A percentile compares a stretch with the other conserved stretches of the same genome.
Evolutionary conservation across 2,888 invertebrate species (phyloP).

Genomic region (Athalia rosae): DNA sequence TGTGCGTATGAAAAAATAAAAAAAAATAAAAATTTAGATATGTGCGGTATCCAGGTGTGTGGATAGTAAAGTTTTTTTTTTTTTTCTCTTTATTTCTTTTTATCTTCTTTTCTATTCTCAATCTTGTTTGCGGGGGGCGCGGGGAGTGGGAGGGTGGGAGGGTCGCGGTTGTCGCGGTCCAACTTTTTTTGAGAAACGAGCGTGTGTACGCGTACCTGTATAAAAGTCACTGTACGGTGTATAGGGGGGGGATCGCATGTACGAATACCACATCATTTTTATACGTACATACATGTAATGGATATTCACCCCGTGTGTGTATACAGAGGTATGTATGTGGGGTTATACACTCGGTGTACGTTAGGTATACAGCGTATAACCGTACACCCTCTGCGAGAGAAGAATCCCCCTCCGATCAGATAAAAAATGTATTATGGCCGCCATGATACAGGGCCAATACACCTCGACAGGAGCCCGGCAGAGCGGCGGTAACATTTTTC

Average conservation of each 20-base stretch:
- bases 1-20: not conserved
- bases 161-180: not conserved
- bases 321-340: too few species aligned
- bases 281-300: not conserved
- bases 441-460: slow-evolving; percentile 73
- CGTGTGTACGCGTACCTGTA: not conserved
- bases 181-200: slow-evolving; percentile 50
- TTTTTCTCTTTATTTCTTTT: too few species aligned
- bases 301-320: not conserved
- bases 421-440: slow-evolving; percentile 74
- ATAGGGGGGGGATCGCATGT: slow-evolving; percentile 4
- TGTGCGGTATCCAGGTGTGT: slow-evolving; percentile 3
- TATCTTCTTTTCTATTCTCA: too few species aligned
- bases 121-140: not conserved
- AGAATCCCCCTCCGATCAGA: slow-evolving; percentile 73
- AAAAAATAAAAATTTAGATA: not conserved
- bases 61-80: not conserved
- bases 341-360: too few species aligned
- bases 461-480: slow-evolving; percentile 60
- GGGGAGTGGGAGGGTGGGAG: too few species aligned
- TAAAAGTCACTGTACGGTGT: not conserved
- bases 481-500: slow-evolving; percentile 29
- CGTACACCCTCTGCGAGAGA: slow-evolving; percentile 71
- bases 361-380: slow-evolving; percentile 54
- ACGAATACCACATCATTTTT: not conserved